Base-by-base conservation (phyloP, 1,140 invertebrate genomes). In the Tenebrio molitor region DNA sequence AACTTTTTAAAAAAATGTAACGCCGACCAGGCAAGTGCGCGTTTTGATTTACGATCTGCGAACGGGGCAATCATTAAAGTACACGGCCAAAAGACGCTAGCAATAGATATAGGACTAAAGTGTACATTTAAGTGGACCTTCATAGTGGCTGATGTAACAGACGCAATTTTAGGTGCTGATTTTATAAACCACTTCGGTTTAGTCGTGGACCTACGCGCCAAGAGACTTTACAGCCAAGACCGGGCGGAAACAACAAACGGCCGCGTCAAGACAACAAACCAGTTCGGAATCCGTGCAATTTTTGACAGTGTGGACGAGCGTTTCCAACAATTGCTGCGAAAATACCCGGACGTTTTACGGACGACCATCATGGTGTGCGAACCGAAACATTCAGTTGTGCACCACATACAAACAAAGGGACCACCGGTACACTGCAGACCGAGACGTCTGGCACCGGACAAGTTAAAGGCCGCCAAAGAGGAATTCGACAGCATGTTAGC, bases 111-210 rank as follows among this genome's bases (percentile, higher is more conserved):
- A 36, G 63, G 63, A 12, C 16, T 79, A 1, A 72, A 76, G 5
- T 76, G 82, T 36, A 63, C 74, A n/a, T 81, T 81, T 34, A 41
- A 25, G 14, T 85, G 82, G 83, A 29, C 66, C 4, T 85, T 85
- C 46, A 75, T 83, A 7, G 69, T 85, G 1, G 83, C 83, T 1
- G 79, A 81, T 23, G 80, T 83, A 0, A 42, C 58, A 0, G 78
- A 79, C 29, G 76, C 84, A 0, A 84, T 84, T 1, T 76, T 84
- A 0, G 83, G 83, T 23, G 81, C 83, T 1, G 83, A 84, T 64
- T 83, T 84, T 44, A 68, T 86, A 5, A 15, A 25, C 0, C 44
- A 81, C 65, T 81, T 77, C 70, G 71, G 76, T 0, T 58, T 85
- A 8, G 50, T 84, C 0, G 78, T 83, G 0, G 81, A 84, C 69